Evolutionary conservation across 1,140 invertebrate genomes (phyloP).

Genomic region (Diabrotica undecimpunctata): DNA sequence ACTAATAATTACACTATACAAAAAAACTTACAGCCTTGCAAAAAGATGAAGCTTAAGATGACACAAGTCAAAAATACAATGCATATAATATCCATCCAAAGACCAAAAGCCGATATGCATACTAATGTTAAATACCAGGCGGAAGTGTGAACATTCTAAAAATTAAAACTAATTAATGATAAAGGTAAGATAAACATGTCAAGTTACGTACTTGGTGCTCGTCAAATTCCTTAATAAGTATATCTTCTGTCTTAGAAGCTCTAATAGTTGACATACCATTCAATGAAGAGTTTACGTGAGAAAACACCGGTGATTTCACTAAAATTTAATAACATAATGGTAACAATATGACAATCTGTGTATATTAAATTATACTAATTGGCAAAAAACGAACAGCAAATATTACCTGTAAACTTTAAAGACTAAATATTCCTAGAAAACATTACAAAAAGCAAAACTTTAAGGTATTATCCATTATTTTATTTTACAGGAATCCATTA

Average conservation of each 20-base stretch:
- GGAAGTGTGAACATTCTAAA: conserved; percentile 26
- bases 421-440: too few relatives aligned
- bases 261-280: conserved; percentile 42
- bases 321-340: conserved; percentile 20
- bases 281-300: conserved; percentile 57
- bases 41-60: conserved; percentile 67
- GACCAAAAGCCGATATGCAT: conserved; percentile 71
- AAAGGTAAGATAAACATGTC: background rate
- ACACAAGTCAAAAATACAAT: conserved; percentile 63
- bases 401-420: background rate
- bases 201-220: conserved; percentile 32
- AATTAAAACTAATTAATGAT: background rate
- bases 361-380: background rate
- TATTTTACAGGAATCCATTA: too few relatives aligned
- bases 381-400: too few relatives aligned
- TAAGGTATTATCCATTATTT: too few relatives aligned
- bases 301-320: conserved; percentile 71
- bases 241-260: conserved; percentile 43
- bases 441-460: too few relatives aligned
- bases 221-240: conserved; percentile 44
- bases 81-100: conserved; percentile 75
- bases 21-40: conserved; percentile 14
- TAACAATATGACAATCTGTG: background rate
- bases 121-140: conserved; percentile 67
- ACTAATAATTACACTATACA: too few relatives aligned